A percentile compares a stretch with the other conserved stretches of the same genome.
Evolutionary conservation across 2,888 invertebrate species (phyloP).

Genomic region (Notodonta ziczac): DNA sequence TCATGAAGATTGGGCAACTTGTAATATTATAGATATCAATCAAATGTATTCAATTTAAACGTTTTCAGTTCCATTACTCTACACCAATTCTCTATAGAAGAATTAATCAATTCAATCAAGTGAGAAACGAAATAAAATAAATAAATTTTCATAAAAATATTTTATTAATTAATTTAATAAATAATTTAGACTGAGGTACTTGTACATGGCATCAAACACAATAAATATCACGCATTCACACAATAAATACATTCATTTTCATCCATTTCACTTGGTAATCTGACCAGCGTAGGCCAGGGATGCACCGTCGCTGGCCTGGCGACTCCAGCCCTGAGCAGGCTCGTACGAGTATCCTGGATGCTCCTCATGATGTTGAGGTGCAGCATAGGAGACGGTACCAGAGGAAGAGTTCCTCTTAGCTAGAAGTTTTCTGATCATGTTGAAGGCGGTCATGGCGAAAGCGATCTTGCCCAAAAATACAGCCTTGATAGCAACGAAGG

Average conservation of each 20-base stretch:
- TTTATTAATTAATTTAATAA: constrained; percentile 43
- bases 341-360: constrained; percentile 83
- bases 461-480: constrained; percentile 93
- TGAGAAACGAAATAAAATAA: neutral
- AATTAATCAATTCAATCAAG: too few relatives aligned
- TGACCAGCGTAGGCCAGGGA: constrained; percentile 87
- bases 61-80: too few relatives aligned
- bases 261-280: constrained; percentile 50
- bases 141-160: constrained; percentile 32
- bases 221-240: constrained; percentile 46
- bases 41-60: too few relatives aligned
- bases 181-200: constrained; percentile 74
- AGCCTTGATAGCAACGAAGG: constrained; percentile 92
- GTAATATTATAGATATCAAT: too few relatives aligned
- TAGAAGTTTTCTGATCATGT: constrained; percentile 87
- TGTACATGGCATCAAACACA: constrained; percentile 58
- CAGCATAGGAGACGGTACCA: constrained; percentile 85
- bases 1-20: too few relatives aligned
- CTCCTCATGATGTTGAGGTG: constrained; percentile 85
- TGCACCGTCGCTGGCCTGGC: constrained; percentile 87
- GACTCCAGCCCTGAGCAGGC: constrained; percentile 86
- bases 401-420: constrained; percentile 78
- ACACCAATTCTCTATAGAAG: too few relatives aligned
- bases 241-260: constrained; percentile 53
- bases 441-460: constrained; percentile 90